Percentiles rank a stretch among this genome's conserved stretches.
These are phyloP conservation scores for Parnassius glacialis DNA, from an alignment of 2,888 invertebrate species.

Conservation along the genomic window DNA sequence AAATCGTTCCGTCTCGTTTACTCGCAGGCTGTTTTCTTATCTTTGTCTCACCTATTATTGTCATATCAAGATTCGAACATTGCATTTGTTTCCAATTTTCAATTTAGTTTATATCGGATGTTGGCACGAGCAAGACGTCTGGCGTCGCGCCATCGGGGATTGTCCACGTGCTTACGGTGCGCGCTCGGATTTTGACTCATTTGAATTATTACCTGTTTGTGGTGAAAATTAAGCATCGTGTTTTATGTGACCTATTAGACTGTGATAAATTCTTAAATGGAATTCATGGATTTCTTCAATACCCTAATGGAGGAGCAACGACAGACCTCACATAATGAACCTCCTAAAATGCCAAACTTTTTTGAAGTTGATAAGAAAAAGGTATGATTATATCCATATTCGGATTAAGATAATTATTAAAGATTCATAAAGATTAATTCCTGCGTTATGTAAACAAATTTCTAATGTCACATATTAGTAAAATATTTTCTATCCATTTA, in stretches of 20 bases:
- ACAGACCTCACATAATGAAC: constrained; percentile 51
- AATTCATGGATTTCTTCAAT: constrained; percentile 70
- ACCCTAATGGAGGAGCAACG: constrained; percentile 64
- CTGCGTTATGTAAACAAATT: too few species aligned
- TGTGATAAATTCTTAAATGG: constrained; percentile 53
- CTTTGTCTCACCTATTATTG: constrained; percentile 78
- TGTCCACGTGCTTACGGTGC: constrained; percentile 64
- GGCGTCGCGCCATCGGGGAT: constrained; percentile 61
- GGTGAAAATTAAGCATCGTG: constrained; percentile 33
- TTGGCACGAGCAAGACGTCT: constrained; percentile 75
- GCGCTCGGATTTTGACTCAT: constrained; percentile 44
- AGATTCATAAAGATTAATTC: too few species aligned
- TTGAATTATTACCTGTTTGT: constrained; percentile 33
- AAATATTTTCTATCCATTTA: too few species aligned
- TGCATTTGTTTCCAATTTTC: constrained; percentile 80
- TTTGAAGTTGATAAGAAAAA: constrained; percentile 74
- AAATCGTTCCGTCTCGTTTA: constrained; percentile 50
- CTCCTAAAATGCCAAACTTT: constrained; percentile 71
- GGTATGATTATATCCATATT: constrained; percentile 41
- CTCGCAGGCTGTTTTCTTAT: constrained; percentile 48
- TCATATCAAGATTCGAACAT: constrained; percentile 79
- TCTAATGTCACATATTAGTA: too few species aligned
- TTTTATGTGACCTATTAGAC: constrained; percentile 46
- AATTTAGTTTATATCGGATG: constrained; percentile 80
- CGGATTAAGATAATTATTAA: too few species aligned